Base-by-base conservation (phyloP, 2,888 invertebrate species). In the Ferrisia virgata region DNA sequence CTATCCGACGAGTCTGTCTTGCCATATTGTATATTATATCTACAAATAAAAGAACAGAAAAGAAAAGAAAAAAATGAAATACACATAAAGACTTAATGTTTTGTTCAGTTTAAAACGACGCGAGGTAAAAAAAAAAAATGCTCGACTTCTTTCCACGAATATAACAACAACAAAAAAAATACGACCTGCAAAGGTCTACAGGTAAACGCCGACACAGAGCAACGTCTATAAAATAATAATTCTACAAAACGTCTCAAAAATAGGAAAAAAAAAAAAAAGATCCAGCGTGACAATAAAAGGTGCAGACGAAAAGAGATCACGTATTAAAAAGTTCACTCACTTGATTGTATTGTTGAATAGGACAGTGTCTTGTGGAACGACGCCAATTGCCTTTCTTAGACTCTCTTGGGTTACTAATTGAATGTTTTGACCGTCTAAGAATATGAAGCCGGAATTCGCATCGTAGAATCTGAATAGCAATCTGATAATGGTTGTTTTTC, bases 321-420 rank as follows among this genome's bases (percentile, higher is more conserved):
- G 22, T 22, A 87, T 89, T 58, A 11, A 31, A 53, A 53, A 28
- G 69, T 11, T 28, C n/a, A 18, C 28, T 89, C 87, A 94, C 92
- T 92, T 93, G 85, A 98, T 95, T 47, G 94, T 93, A 87, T 96
- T 96, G 88, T 98, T 98, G 88, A 98, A 98, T 0, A 98, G 91
- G 64, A 98, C 97, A 0, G 97, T 98, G 88, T 98, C 98, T 89
- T 99, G 99, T 0, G 99, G 99, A 58, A 99, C 99, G 40, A 99
- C 96, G 13, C 96, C 96, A 87, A 99, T 96, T 79, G 92, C 92
- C 86, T 92, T 90, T 15, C 99, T 90, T 58, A 99, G 90, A 84
- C 96, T 96, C 84, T 93, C 92, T 88, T 98, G 94, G 85, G 93
- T 94, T 5, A 98, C 94, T 0, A 94, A 92, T 87, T 94, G 93